Evolutionary conservation across 2,888 invertebrate genomes (phyloP), one percentile per base, ranked within the genome.

Genomic region (Oxycera nigricornis): DNA sequence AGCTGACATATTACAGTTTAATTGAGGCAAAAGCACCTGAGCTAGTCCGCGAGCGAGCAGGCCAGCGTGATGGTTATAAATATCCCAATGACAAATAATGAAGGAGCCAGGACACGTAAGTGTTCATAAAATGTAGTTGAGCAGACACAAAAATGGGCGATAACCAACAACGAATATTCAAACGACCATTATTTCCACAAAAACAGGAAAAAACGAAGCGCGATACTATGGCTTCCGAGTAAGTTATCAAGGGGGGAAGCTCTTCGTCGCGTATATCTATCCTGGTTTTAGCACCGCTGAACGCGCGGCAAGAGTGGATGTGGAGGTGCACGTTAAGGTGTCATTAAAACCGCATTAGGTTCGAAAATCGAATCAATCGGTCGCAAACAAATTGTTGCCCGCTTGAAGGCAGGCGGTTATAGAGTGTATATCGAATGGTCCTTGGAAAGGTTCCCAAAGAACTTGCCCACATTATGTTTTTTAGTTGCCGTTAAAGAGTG

Each of bases 321-420:
- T 17, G 20, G 61, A 46, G 73, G 20, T 68, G 59, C 62, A 70
- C 72, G 28, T 68, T 74, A 72, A 76, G 68, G 59, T 59, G 62
- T 59, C 76, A 76, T 76, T 76, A 76, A 76, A 76, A 76, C 68
- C 76, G 62, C 76, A 76, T 76, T 76, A 76, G 59, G 61, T 39
- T 74, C 67, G 59, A 74, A 61, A 76, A 74, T 76, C 72, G 74
- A 76, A 74, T 74, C 62, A 73, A 73, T 73, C 35, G 72, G 24
- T 31, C 28, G 55, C 55, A 30, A 20, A 11, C 28, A 59, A 59
- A 59, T 59, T 28, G 30, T n/a, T 59, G n/a, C 28, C 1, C 46
- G 46, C 6, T 14, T 3, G 55, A 4, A 22, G n/a, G n/a, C n/a
- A n/a, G n/a, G n/a, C n/a, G n/a, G n/a, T n/a, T n/a, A n/a, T n/a